Evolutionary conservation across 1,140 invertebrate genomes (phyloP), one percentile per base, ranked within the genome.

Genomic region (Cydia pomonella): DNA sequence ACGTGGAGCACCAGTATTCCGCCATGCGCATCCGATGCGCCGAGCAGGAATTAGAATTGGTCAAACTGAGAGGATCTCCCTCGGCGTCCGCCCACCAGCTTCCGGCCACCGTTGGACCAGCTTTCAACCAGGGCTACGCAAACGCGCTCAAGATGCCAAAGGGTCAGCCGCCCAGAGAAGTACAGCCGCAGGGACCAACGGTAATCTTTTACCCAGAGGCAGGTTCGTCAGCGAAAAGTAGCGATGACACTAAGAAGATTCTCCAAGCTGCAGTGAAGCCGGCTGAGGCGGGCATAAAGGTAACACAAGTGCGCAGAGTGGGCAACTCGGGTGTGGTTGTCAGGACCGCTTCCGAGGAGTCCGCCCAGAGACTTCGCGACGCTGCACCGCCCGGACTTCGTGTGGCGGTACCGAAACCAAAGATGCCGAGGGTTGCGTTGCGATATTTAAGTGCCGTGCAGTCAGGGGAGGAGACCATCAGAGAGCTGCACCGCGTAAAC

Each of bases 261-360:
- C 18, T 50, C 0, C n/a, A 23, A 7, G 21, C 13, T 3, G 72
- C 47, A 0, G 27, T 73, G 1, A 29, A 73, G 4, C 72, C 72
- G 0, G 23, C 33, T 3, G 50, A 27, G 9, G 3, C 1, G 3
- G 50, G 50, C 3, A 73, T 73, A 13, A 16, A 50, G 21, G 72
- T 73, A 2, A 33, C 44, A 1, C 5, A 29, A 1, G 53, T 82
- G 0, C 25, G 75, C 0, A 75, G 64, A 13, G 38, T 77, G 0
- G 78, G 80, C 0, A 82, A 82, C 62, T 75, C 75, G 0, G 80
- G 77, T 0, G 74, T 82, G 3, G 10, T 76, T 0, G 62, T 82
- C 0, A 72, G 73, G 10, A 80, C 78, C 0, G 47, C 76, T 0
- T 38, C 16, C 0, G 23, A 23, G 16, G 77, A 63, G 12, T 50